phyloP scores from a whole-genome alignment of 2,113 vertebrate species.

The Elachura formosa region DNA sequence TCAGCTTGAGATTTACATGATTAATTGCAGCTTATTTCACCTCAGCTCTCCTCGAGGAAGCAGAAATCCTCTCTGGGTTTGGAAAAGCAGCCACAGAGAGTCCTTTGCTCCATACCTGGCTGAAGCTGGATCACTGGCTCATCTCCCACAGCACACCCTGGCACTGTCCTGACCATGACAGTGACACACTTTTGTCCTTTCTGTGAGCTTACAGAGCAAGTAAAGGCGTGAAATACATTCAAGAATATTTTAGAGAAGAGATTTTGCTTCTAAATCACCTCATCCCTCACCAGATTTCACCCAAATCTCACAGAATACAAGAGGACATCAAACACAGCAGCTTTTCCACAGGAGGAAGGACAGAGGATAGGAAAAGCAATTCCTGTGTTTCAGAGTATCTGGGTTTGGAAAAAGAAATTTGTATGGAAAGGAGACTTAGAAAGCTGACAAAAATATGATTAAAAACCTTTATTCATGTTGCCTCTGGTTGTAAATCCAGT shows the following conservation, averaged over 20 bases:
- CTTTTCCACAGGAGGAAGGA: not conserved
- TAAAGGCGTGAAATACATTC: not conserved
- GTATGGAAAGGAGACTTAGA: not conserved
- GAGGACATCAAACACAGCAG: not conserved
- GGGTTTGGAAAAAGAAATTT: not conserved
- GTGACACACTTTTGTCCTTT: not conserved
- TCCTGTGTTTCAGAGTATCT: not conserved
- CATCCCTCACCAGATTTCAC: not conserved
- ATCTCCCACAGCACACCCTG: not conserved
- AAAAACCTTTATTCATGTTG: not conserved
- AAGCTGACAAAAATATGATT: not conserved
- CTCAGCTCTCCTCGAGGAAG: not conserved
- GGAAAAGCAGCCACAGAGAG: not conserved
- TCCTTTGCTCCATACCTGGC: not conserved
- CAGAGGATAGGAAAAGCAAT: not conserved
- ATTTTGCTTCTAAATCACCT: not conserved
- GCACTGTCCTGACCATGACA: rapidly evolving
- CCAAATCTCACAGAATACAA: rapidly evolving
- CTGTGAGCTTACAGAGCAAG: not conserved
- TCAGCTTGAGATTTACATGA: not conserved
- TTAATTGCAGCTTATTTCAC: not conserved
- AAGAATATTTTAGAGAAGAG: not conserved
- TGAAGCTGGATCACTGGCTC: rapidly evolving
- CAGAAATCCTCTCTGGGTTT: not conserved
- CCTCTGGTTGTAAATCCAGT: not conserved